Conservation (phyloP, 2,888 invertebrate genomes). For the Acrobasis repandana region DNA sequence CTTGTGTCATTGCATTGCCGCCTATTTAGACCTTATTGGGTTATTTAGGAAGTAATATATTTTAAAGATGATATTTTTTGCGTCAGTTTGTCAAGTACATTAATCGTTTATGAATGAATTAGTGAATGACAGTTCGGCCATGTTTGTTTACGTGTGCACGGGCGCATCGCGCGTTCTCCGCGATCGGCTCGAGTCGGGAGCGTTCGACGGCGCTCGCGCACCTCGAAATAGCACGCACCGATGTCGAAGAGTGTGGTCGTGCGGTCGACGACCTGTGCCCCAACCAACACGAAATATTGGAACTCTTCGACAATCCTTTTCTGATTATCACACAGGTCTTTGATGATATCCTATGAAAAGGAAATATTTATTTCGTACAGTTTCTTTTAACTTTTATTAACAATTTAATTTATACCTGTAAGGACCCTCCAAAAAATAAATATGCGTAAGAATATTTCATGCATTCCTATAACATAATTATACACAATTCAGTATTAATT, state of each 20-base stretch:
- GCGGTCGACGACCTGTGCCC: constrained; percentile 77
- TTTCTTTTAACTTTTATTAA: too few species aligned
- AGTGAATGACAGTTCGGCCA: constrained; percentile 80
- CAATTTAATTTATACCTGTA: too few species aligned
- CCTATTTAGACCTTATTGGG: neutral
- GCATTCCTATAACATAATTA: too few species aligned
- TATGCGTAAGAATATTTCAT: too few species aligned
- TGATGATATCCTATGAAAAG: constrained; percentile 10
- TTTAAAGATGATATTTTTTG: constrained; percentile 51
- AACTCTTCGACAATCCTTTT: constrained; percentile 67
- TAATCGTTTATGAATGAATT: constrained; percentile 79
- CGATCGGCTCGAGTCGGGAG: constrained; percentile 61
- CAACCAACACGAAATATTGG: constrained; percentile 77
- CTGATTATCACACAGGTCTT: constrained; percentile 53
- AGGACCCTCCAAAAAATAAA: too few species aligned
- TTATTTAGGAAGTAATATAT: neutral
- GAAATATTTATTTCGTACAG: neutral
- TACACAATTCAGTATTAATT: too few species aligned
- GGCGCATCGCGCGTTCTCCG: constrained; percentile 47
- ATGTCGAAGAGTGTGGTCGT: constrained; percentile 73
- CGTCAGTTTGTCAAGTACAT: constrained; percentile 71
- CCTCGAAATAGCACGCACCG: constrained; percentile 80
- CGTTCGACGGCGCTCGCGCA: constrained; percentile 61
- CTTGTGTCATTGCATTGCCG: too few species aligned
- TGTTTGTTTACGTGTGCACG: constrained; percentile 78